Evolutionary conservation across 2,888 invertebrate species (phyloP), one percentile per base, ranked within the genome.

Genomic region (Metallyticus violacea): DNA sequence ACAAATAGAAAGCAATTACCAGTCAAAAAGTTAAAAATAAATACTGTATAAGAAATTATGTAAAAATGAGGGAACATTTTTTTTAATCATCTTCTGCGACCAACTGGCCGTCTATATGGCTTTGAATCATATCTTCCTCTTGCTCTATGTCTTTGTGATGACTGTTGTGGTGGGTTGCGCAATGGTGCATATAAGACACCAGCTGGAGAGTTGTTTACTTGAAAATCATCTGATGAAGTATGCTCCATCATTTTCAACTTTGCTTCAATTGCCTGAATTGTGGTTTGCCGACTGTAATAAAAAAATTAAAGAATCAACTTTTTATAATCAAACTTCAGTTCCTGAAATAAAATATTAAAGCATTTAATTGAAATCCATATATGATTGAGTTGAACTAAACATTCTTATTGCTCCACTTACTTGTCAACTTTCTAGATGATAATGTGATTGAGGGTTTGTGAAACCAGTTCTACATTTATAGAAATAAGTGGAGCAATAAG

Each of bases 181-280:
- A 79, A 83, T 76, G 79, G 82, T 76, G 79, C 27, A 77, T 62
- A 26, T 15, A 88, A 77, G 77, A 77, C 87, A 26, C 87, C 86
- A 9, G 85, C 27, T 28, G 88, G 88, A 40, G 76, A 76, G 90
- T 95, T 95, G 90, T 96, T 96, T 6, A 97, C 93, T 87, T 96
- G 95, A 89, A 97, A 94, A 90, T 96, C 96, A 88, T 96, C 95
- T 81, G 94, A 94, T 0, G 94, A 93, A 88, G 93, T 94, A 4
- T 91, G 91, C 89, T 96, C 96, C 94, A 97, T 95, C 91, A 96
- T 92, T 90, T 96, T 97, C 0, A 98, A 92, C 91, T 98, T 97
- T 0, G 97, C 96, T 91, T 97, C 97, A 87, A 98, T 97, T 0
- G 97, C 97, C 90, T 96, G 96, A 89, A 98, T 97, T 86, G 97